phyloP scores from a whole-genome alignment of 2,113 vertebrate genomes.

The Scophthalmus maximus region DNA sequence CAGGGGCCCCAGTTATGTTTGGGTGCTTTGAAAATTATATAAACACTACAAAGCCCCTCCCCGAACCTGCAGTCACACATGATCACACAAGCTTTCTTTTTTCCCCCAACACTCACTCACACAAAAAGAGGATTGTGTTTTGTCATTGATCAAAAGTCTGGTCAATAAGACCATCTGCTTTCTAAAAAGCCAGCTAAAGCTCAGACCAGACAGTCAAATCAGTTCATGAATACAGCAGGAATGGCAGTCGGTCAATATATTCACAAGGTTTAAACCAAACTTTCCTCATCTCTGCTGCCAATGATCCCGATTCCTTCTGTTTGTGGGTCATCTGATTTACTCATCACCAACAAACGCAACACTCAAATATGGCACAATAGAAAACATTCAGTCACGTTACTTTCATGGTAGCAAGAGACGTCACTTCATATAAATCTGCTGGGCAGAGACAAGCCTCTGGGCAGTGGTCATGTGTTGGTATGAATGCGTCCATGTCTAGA shows the following conservation, averaged over 20 bases:
- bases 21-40: background rate
- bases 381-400: background rate
- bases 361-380: background rate
- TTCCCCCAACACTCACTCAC: background rate
- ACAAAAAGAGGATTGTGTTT: slow-evolving; percentile 9
- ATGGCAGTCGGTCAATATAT: background rate
- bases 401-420: background rate
- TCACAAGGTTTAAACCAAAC: slow-evolving; percentile 15
- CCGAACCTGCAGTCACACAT: slow-evolving; percentile 6
- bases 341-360: background rate
- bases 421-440: slow-evolving; percentile 7
- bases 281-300: background rate
- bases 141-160: slow-evolving; percentile 12
- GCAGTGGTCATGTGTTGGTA: slow-evolving; percentile 52
- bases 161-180: slow-evolving; percentile 33
- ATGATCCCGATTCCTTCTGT: background rate
- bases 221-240: slow-evolving; percentile 15
- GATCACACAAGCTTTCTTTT: background rate
- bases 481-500: slow-evolving; percentile 33
- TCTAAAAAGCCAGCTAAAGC: slow-evolving; percentile 9
- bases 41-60: background rate
- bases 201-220: slow-evolving; percentile 24
- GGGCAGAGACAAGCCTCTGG: slow-evolving; percentile 20
- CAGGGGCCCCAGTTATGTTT: background rate
- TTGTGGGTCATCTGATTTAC: background rate